phyloP scores from a whole-genome alignment of 2,113 vertebrate species.

The Cettia cetti region DNA sequence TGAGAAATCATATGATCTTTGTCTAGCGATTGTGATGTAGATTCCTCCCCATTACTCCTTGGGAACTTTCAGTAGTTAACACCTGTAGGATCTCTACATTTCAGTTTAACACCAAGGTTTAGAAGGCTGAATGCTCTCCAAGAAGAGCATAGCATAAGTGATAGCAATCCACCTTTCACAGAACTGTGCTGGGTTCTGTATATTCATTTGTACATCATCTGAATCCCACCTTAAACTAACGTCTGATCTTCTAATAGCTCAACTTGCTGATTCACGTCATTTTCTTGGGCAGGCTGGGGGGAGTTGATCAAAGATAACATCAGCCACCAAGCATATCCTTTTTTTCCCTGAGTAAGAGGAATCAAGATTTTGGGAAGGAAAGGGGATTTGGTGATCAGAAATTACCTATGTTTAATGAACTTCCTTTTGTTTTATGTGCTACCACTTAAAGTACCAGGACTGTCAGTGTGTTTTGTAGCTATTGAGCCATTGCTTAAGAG shows the following conservation, averaged over 20 bases:
- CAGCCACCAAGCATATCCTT: neutral
- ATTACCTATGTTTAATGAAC: neutral
- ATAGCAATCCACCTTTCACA: neutral
- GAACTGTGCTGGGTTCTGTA: neutral
- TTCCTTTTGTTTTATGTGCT: neutral
- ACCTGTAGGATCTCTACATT: neutral
- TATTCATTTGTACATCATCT: neutral
- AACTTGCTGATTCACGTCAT: neutral
- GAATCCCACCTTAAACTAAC: neutral
- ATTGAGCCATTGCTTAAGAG: neutral
- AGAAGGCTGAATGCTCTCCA: neutral
- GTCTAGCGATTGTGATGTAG: neutral
- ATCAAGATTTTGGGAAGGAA: neutral
- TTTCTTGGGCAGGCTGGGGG: neutral
- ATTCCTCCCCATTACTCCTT: neutral
- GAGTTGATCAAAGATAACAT: neutral
- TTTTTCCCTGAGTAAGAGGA: neutral
- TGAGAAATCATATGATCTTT: neutral
- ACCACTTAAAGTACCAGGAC: neutral
- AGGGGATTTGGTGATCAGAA: neutral
- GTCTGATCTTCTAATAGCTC: neutral
- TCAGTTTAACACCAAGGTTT: neutral
- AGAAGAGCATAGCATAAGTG: neutral
- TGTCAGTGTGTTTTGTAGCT: neutral
- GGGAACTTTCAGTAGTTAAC: neutral